phyloP scores from a whole-genome alignment of 2,888 invertebrate species.

The Venusia cambrica region DNA sequence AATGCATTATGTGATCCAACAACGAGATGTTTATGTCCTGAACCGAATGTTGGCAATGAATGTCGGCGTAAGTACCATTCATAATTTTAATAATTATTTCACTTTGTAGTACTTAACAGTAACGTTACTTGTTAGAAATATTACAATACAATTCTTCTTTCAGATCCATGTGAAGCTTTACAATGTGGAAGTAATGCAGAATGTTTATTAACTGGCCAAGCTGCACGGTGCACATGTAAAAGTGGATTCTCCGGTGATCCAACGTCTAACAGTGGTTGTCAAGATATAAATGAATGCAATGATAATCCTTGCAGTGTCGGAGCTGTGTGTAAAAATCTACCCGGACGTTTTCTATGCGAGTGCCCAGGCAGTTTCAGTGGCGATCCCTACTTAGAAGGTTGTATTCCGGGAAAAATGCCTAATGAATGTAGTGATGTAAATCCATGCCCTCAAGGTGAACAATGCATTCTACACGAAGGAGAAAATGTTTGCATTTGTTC shows the following conservation, averaged over 20 bases:
- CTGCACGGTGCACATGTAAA: constrained; percentile 91
- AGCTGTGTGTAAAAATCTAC: constrained; percentile 93
- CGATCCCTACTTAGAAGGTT: constrained; percentile 90
- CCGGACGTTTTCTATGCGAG: constrained; percentile 92
- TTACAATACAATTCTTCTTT: constrained; percentile 38
- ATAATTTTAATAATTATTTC: constrained; percentile 6
- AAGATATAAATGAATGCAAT: constrained; percentile 94
- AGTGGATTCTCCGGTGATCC: constrained; percentile 89
- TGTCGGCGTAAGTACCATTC: constrained; percentile 90
- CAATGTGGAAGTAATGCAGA: constrained; percentile 93
- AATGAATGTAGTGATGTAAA: constrained; percentile 86
- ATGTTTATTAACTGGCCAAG: constrained; percentile 91
- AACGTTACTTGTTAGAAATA: too few species aligned
- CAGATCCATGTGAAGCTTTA: constrained; percentile 94
- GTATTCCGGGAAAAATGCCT: constrained; percentile 83
- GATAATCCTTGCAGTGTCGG: constrained; percentile 90
- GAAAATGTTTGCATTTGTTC: constrained; percentile 94
- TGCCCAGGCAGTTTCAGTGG: constrained; percentile 91
- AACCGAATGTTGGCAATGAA: constrained; percentile 94
- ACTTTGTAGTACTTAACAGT: too few species aligned
- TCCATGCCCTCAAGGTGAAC: constrained; percentile 92
- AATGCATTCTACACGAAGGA: constrained; percentile 90
- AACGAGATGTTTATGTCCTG: constrained; percentile 92
- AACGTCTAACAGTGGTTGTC: constrained; percentile 85
- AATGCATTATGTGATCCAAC: constrained; percentile 91